Evolutionary conservation across 2,797 vertebrate genomes (phyloP).

Genomic region (Rhynchonycteris naso): DNA sequence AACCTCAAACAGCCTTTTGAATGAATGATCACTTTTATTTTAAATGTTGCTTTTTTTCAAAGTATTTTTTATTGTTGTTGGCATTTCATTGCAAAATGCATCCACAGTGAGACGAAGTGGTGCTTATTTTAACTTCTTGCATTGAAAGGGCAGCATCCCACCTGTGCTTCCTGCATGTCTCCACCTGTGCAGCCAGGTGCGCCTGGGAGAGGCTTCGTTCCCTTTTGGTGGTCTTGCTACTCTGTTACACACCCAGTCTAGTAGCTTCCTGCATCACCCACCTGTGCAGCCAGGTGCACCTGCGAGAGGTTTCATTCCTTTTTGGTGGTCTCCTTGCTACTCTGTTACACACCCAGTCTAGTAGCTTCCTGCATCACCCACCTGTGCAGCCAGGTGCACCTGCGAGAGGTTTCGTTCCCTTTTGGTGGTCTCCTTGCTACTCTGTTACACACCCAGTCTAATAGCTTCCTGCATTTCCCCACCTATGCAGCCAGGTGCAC

Average conservation of each 20-base stretch:
- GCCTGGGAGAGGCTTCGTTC: neutral
- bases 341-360: neutral
- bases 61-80: neutral
- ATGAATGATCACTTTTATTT: neutral
- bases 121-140: neutral
- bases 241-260: neutral
- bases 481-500: no score
- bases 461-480: neutral
- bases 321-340: neutral
- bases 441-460: neutral
- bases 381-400: no score
- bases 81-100: neutral
- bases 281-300: no score
- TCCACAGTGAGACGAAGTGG: neutral
- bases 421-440: neutral
- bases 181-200: no score
- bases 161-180: neutral
- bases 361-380: neutral
- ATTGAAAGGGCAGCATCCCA: neutral
- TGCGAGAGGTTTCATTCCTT: neutral
- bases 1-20: neutral
- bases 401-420: neutral
- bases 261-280: neutral
- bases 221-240: neutral
- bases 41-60: neutral